These are phyloP conservation scores for Apostichopus californicus DNA, from an alignment of 35 echinoderm and acorn worm genomes.

Conservation along the genomic window DNA sequence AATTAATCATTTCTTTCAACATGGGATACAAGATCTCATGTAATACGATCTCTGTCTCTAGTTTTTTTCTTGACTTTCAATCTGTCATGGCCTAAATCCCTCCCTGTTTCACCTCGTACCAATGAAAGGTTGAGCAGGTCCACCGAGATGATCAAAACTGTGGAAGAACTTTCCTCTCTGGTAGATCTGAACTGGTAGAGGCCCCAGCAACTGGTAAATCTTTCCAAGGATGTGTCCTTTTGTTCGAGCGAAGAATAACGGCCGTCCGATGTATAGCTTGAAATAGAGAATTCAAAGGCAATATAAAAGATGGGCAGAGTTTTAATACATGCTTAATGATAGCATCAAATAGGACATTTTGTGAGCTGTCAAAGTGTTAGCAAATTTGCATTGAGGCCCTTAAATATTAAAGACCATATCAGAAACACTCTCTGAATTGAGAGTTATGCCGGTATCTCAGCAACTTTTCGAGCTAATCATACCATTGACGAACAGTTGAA, in stretches of 20 bases:
- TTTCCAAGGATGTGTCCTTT: constrained; percentile 62
- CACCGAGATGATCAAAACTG: constrained; percentile 40
- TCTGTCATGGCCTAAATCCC: background rate
- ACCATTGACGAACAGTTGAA: too few species aligned
- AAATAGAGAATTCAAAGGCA: background rate
- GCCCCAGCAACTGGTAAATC: constrained; percentile 74
- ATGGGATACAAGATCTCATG: background rate
- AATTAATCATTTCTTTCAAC: background rate
- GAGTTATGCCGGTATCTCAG: too few species aligned
- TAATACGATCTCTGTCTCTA: too few species aligned
- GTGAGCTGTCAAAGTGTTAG: too few species aligned
- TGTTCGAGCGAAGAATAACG: constrained; percentile 71
- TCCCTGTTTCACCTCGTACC: background rate
- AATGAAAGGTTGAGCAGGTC: constrained; percentile 9
- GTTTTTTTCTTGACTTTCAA: background rate
- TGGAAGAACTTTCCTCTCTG: constrained; percentile 85
- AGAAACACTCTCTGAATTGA: too few species aligned
- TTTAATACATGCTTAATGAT: too few species aligned
- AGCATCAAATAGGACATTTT: too few species aligned
- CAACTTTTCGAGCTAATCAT: too few species aligned
- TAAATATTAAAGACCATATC: too few species aligned
- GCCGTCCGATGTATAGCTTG: constrained; percentile 79
- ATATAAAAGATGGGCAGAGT: background rate
- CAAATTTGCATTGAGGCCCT: too few species aligned
- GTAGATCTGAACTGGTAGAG: constrained; percentile 70